phyloP scores from a whole-genome alignment of 2,113 vertebrate species.

The Crotalus viridis region DNA sequence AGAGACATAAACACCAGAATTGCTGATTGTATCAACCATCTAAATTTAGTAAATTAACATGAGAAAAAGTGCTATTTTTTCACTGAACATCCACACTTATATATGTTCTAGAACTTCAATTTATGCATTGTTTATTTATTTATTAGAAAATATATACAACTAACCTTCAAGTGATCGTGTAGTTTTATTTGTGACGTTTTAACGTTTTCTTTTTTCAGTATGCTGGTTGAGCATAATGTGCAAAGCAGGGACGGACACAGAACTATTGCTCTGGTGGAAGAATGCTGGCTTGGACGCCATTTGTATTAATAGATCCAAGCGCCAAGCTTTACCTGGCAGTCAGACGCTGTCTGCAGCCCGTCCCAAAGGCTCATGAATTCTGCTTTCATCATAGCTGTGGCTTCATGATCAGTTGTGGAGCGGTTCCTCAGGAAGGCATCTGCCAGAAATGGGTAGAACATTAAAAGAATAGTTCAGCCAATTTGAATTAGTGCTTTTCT shows the following conservation, averaged over 20 bases:
- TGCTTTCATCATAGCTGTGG: constrained; percentile 84
- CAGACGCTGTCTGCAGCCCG: constrained; percentile 70
- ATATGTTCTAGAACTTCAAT: no score
- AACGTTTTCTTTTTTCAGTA: not conserved
- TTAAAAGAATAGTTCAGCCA: not conserved
- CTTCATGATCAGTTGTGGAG: constrained; percentile 78
- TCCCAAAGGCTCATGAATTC: constrained; percentile 86
- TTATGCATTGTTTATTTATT: no score
- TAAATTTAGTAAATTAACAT: not conserved
- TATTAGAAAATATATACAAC: no score
- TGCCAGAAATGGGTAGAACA: constrained; percentile 31
- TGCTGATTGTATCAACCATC: not conserved
- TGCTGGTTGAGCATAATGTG: not conserved
- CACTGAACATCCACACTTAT: no score
- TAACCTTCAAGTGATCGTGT: not conserved
- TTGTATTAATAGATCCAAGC: not conserved
- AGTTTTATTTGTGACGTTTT: not conserved
- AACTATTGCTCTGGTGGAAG: not conserved
- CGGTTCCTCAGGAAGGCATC: constrained; percentile 79
- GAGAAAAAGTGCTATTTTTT: no score
- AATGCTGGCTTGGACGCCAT: not conserved
- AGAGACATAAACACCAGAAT: not conserved
- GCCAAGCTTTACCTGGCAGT: constrained; percentile 68
- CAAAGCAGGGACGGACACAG: not conserved
- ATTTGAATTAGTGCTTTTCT: not conserved